Percentiles rank a stretch among this genome's conserved stretches.
phyloP scores from a whole-genome alignment of 2,888 invertebrate species.

The Agonum fuliginosum region DNA sequence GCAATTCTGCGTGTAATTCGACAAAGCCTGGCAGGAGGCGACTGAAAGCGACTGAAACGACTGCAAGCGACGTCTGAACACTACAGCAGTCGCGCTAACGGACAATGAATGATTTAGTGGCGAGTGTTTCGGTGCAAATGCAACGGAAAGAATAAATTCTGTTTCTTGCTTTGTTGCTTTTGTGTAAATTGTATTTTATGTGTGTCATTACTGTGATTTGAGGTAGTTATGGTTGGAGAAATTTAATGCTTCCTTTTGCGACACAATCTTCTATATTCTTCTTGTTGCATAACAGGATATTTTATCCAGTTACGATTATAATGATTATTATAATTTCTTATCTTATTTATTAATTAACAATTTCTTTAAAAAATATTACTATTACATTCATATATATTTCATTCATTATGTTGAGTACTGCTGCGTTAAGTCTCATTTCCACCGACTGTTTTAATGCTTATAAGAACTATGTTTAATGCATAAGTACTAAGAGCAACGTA shows the following conservation, averaged over 20 bases:
- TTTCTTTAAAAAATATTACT: too few species aligned
- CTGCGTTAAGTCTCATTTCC: too few species aligned
- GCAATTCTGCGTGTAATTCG: slow-evolving; percentile 71
- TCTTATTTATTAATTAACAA: too few species aligned
- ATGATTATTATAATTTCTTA: too few species aligned
- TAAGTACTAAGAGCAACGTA: too few species aligned
- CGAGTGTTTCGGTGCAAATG: slow-evolving; percentile 21
- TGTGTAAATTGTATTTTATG: slow-evolving; percentile 17
- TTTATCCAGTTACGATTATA: too few species aligned
- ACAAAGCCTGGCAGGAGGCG: slow-evolving; percentile 63
- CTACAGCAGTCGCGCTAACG: not conserved
- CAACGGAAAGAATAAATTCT: slow-evolving; percentile 37
- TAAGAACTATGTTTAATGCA: too few species aligned
- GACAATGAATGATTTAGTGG: slow-evolving; percentile 51
- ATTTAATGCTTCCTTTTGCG: not conserved
- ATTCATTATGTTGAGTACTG: too few species aligned
- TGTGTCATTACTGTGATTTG: slow-evolving; percentile 21
- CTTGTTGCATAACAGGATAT: too few species aligned
- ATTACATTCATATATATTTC: too few species aligned
- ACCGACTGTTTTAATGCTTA: too few species aligned
- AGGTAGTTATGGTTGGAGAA: not conserved
- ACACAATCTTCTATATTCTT: too few species aligned
- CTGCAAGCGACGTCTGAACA: not conserved
- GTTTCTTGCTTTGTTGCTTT: not conserved
- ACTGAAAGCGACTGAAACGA: not conserved